Conservation (phyloP, 2,797 vertebrate genomes). For the Mionectes olivaceus region DNA sequence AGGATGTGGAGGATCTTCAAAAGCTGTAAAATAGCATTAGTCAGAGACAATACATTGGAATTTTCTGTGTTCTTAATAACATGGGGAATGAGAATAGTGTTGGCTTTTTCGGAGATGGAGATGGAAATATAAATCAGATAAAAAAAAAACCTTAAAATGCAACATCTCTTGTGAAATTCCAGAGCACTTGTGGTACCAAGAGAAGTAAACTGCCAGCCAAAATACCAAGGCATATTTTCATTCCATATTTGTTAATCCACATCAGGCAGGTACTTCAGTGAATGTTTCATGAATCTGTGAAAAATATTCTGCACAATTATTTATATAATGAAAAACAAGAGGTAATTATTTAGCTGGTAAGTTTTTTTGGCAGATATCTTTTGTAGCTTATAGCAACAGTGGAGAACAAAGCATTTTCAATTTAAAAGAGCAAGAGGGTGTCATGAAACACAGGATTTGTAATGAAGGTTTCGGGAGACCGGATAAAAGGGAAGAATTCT, state of each 20-base stretch:
- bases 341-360: background rate
- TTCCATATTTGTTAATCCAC: background rate
- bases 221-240: background rate
- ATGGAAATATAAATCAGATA: background rate
- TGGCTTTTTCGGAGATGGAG: background rate
- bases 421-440: background rate
- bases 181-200: background rate
- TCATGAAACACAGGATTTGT: background rate
- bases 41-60: background rate
- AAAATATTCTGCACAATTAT: background rate
- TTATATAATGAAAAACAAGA: background rate
- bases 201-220: background rate
- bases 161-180: background rate
- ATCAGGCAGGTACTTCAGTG: background rate
- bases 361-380: background rate
- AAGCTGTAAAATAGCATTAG: constrained; percentile 14
- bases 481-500: background rate
- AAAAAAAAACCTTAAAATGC: background rate
- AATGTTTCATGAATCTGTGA: background rate
- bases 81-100: background rate
- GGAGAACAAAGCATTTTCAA: background rate
- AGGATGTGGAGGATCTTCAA: background rate
- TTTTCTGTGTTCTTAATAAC: background rate
- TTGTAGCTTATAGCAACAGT: background rate
- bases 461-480: background rate